Evolutionary conservation across 2,113 vertebrate genomes (phyloP).

Genomic region (Ailuropoda melanoleuca): DNA sequence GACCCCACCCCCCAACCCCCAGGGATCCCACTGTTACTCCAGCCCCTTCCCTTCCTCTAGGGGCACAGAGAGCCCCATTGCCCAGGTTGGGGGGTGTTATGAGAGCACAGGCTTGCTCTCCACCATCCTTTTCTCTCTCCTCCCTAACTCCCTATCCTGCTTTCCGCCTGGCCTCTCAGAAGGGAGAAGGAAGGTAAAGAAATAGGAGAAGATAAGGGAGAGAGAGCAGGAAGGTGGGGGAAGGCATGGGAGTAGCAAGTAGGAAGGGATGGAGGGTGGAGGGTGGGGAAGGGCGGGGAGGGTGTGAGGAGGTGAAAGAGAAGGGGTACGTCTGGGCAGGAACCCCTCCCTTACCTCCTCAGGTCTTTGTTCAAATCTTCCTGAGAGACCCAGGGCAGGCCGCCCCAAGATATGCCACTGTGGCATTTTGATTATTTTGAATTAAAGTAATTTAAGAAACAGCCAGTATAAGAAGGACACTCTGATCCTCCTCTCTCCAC

Average conservation of each 20-base stretch:
- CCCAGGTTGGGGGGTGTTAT: rapidly evolving
- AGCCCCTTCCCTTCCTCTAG: background rate
- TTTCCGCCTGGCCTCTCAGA: background rate
- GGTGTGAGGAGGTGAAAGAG: background rate
- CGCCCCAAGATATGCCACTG: background rate
- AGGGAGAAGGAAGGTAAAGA: background rate
- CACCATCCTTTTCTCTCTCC: background rate
- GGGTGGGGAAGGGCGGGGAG: background rate
- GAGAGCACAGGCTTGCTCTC: background rate
- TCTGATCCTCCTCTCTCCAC: background rate
- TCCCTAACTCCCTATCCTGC: background rate
- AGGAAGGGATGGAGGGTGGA: too few relatives aligned
- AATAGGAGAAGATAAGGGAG: background rate
- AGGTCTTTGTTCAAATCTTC: background rate
- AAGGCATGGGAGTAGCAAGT: background rate
- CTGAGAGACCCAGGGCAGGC: background rate
- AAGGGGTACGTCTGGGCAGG: too few relatives aligned
- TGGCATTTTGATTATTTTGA: background rate
- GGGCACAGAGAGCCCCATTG: background rate
- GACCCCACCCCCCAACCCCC: background rate
- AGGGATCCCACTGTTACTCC: too few relatives aligned
- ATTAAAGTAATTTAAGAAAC: background rate
- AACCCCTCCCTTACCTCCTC: background rate
- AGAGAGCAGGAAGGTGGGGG: background rate
- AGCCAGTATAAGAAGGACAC: background rate